phyloP scores from a whole-genome alignment of 2,797 vertebrate species.

The Notamacropus eugenii region DNA sequence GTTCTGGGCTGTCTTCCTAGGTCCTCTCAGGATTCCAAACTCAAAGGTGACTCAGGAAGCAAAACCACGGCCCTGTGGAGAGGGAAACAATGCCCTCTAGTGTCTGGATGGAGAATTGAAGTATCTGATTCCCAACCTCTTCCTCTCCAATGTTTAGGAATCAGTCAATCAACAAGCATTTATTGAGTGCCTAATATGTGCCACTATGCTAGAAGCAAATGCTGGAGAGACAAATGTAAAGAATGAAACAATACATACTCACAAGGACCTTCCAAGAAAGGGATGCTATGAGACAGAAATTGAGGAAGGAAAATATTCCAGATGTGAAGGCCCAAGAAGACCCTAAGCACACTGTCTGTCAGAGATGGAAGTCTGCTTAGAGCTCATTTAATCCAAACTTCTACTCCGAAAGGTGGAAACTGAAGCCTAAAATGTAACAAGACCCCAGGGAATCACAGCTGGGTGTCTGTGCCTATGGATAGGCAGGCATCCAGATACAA shows the following conservation, averaged over 20 bases:
- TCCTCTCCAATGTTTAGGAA: background rate
- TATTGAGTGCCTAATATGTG: background rate
- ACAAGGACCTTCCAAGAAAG: background rate
- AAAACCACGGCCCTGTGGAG: background rate
- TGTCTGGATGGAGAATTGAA: conserved; percentile 58
- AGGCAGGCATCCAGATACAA: background rate
- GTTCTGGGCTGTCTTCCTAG: background rate
- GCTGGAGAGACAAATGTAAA: background rate
- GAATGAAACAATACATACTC: background rate
- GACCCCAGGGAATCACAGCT: background rate
- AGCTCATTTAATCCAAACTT: background rate
- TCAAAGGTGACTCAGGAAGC: background rate
- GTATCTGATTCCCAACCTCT: background rate
- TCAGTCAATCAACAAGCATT: background rate
- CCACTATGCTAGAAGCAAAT: background rate
- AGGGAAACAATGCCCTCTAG: conserved; percentile 73
- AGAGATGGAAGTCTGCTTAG: background rate
- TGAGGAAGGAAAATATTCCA: background rate
- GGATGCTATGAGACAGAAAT: background rate
- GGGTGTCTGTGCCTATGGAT: background rate
- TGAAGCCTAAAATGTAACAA: background rate
- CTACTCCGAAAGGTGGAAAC: background rate
- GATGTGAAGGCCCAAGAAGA: background rate
- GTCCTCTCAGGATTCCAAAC: background rate
- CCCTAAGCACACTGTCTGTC: background rate